Evolutionary conservation across 2,113 vertebrate species (phyloP).

Genomic region (Paedocypris sp.): DNA sequence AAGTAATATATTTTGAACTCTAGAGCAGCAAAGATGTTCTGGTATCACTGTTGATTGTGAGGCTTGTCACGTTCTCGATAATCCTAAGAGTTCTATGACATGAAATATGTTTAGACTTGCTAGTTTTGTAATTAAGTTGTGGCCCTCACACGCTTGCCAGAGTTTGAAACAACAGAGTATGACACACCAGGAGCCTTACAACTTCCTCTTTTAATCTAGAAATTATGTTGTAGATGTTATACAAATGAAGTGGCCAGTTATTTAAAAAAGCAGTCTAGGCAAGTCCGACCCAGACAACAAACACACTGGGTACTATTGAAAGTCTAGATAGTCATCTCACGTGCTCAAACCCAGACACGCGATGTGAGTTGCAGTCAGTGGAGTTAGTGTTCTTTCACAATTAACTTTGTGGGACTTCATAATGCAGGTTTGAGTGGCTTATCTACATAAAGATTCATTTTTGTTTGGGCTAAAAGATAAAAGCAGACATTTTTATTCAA

Average conservation of each 20-base stretch:
- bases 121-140: too few relatives aligned
- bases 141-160: too few relatives aligned
- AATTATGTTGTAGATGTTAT: neutral
- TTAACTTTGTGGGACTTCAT: constrained; percentile 56
- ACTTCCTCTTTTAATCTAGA: neutral
- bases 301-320: neutral
- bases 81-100: too few relatives aligned
- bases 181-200: neutral
- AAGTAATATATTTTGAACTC: too few relatives aligned
- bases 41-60: too few relatives aligned
- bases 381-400: constrained; percentile 61
- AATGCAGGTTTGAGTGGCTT: constrained; percentile 50
- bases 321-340: neutral
- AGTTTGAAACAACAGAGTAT: too few relatives aligned
- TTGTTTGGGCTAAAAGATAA: too few relatives aligned
- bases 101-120: too few relatives aligned
- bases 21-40: too few relatives aligned
- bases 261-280: neutral
- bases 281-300: neutral
- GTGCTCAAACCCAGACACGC: too few relatives aligned
- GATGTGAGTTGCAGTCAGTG: constrained; percentile 37
- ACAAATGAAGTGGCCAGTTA: neutral
- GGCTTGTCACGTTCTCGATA: too few relatives aligned
- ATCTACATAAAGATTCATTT: constrained; percentile 42
- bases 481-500: too few relatives aligned